Conservation (phyloP, 1,140 invertebrate species). For the Branchinecta lynchi region DNA sequence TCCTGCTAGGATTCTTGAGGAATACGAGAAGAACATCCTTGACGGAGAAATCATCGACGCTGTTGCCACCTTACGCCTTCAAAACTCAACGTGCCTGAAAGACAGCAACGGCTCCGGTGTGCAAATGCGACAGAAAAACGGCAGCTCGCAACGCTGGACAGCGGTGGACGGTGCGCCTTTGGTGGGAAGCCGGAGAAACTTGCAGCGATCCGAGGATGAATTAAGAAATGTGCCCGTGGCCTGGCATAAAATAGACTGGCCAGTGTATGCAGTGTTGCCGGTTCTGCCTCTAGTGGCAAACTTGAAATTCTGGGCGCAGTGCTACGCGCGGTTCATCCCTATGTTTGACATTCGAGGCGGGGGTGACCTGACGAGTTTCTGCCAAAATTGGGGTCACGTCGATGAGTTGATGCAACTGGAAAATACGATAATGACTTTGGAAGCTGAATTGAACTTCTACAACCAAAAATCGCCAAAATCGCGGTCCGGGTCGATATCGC, state of each 20-base stretch:
- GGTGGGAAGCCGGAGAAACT: not conserved
- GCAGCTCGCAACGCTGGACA: not conserved
- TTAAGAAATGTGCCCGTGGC: conserved; percentile 7
- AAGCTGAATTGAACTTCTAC: not conserved
- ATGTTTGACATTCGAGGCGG: conserved; percentile 62
- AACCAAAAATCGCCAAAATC: conserved; percentile 10
- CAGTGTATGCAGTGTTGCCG: conserved; percentile 21
- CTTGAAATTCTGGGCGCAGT: conserved; percentile 69
- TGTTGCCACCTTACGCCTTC: not conserved
- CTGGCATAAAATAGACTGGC: conserved; percentile 20
- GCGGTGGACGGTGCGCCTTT: not conserved
- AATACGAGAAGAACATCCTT: not conserved
- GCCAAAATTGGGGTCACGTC: conserved; percentile 7
- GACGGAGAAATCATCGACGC: not conserved
- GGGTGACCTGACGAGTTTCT: conserved; percentile 31
- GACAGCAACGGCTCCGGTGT: not conserved
- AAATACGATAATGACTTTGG: not conserved
- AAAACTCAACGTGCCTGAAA: not conserved
- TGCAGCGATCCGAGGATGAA: not conserved
- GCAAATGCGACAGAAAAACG: not conserved
- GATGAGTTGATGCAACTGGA: not conserved
- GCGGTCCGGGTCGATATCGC: not conserved
- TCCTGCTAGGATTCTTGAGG: not conserved
- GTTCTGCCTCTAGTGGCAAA: conserved; percentile 38
- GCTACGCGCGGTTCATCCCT: conserved; percentile 73